Evolutionary conservation across 2,888 invertebrate species (phyloP).

Genomic region (Polietes domitor): DNA sequence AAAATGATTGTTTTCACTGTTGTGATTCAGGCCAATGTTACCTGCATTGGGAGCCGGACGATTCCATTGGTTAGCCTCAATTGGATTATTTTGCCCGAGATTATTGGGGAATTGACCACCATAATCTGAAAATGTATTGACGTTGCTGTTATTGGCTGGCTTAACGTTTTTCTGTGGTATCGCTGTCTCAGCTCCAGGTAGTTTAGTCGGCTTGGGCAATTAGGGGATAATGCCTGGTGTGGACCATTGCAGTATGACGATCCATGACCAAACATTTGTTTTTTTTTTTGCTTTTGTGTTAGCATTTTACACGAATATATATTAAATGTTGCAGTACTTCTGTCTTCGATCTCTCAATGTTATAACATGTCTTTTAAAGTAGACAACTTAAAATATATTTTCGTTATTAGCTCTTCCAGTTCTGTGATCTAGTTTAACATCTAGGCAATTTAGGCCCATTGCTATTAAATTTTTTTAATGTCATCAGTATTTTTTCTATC

Average conservation of each 20-base stretch:
- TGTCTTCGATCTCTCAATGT: conserved; percentile 10
- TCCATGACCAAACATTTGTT: conserved; percentile 29
- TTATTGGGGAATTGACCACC: background rate
- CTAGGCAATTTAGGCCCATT: background rate
- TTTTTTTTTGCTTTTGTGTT: background rate
- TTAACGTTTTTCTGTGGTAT: too few relatives aligned
- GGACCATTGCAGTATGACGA: conserved; percentile 10
- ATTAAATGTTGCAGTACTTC: background rate
- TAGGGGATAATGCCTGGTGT: conserved; percentile 1
- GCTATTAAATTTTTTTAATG: background rate
- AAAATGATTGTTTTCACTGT: background rate
- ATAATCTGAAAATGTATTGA: too few relatives aligned
- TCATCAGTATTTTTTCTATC: background rate
- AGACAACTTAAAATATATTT: conserved; percentile 17
- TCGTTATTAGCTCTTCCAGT: too few relatives aligned
- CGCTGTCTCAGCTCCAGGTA: background rate
- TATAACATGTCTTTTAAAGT: conserved; percentile 7
- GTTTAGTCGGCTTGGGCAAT: conserved; percentile 1
- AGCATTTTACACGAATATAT: conserved; percentile 3
- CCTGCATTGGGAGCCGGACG: too few relatives aligned
- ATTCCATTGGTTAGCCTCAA: background rate
- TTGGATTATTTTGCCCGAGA: background rate
- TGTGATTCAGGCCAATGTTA: background rate
- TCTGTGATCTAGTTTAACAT: background rate
- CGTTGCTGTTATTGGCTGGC: background rate